phyloP scores from a whole-genome alignment of 2,797 vertebrate species.

The Spea hammondii region DNA sequence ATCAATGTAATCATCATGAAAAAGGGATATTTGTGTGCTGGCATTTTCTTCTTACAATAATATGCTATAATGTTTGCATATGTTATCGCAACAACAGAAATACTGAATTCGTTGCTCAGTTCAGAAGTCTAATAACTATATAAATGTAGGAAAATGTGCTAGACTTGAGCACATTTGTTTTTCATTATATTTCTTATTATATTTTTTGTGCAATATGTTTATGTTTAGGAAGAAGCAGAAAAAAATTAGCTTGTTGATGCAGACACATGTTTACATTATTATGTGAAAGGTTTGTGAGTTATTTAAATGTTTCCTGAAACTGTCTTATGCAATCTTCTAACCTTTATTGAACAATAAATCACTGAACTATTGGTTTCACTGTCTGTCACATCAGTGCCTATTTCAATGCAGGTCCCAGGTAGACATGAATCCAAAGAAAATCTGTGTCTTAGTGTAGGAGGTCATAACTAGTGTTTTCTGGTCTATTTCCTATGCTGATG shows the following conservation, averaged over 20 bases:
- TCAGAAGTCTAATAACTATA: conserved; percentile 10
- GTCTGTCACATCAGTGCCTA: too few species aligned
- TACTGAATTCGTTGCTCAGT: conserved; percentile 6
- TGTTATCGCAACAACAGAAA: background rate
- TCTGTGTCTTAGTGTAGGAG: too few species aligned
- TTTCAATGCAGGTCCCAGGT: too few species aligned
- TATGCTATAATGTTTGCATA: conserved; percentile 13
- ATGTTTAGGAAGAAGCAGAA: background rate
- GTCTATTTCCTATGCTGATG: too few species aligned
- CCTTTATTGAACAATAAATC: too few species aligned
- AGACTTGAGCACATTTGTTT: conserved; percentile 3
- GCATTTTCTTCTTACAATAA: background rate
- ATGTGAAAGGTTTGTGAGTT: background rate
- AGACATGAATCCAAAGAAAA: too few species aligned
- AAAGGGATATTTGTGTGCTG: background rate
- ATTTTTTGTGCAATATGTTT: background rate
- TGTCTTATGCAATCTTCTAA: too few species aligned
- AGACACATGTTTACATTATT: background rate
- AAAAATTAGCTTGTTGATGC: too few species aligned
- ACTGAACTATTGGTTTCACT: too few species aligned
- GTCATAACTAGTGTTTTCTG: too few species aligned
- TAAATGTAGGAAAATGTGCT: conserved; percentile 7
- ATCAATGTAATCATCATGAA: conserved; percentile 14
- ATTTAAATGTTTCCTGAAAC: too few species aligned
- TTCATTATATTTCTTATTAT: background rate